A percentile compares a stretch with the other conserved stretches of the same genome.
phyloP scores from a whole-genome alignment of 2,113 vertebrate genomes.

The Chloropsis cyanopogon region DNA sequence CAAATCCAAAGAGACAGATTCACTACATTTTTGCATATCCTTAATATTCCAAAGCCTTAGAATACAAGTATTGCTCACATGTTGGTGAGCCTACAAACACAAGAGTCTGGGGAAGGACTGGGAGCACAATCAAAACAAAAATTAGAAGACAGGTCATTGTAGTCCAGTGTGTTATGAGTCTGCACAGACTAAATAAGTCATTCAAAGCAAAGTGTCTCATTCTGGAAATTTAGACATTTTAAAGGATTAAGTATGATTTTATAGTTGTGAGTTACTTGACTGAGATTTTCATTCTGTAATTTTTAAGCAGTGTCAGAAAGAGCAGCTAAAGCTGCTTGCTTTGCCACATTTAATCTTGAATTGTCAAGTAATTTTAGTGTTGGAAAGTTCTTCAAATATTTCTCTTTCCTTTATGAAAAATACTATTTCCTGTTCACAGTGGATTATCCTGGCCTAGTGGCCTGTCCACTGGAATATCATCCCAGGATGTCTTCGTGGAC shows the following conservation, averaged over 20 bases:
- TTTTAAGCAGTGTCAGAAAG: neutral
- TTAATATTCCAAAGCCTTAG: conserved; percentile 44
- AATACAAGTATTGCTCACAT: neutral
- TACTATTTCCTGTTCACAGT: neutral
- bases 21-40: conserved; percentile 19
- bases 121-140: neutral
- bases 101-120: neutral
- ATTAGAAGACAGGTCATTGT: neutral
- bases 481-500: too few species aligned
- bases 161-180: neutral
- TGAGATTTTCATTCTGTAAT: neutral
- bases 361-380: neutral
- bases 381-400: neutral
- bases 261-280: neutral
- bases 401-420: neutral
- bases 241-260: neutral
- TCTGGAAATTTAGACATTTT: neutral
- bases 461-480: neutral
- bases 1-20: neutral
- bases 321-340: neutral
- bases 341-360: neutral
- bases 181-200: neutral
- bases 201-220: neutral
- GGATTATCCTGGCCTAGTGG: neutral
- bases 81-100: neutral